Evolutionary conservation across 1,140 invertebrate genomes (phyloP), one percentile per base, ranked within the genome.

Genomic region (Dufourea novaeangliae): DNA sequence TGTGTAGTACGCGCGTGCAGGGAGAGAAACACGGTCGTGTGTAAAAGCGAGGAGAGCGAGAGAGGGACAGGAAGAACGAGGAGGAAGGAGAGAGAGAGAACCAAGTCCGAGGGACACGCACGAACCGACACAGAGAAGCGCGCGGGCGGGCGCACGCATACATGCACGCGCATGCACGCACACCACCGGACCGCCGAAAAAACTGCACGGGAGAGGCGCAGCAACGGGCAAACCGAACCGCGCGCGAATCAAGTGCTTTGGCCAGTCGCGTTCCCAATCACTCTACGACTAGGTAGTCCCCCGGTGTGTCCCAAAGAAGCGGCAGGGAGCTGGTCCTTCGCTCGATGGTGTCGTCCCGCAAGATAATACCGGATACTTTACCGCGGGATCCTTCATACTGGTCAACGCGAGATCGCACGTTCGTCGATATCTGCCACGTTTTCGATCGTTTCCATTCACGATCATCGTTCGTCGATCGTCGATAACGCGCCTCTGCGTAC

Each of bases 211-310:
- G 90, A 92, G 91, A 92, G 91, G 92, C 90, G 91, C 89, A 91
- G 90, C 89, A 90, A 88, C 88, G 88, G 89, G 82, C 87, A 86
- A 90, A 90, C 88, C 91, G 90, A 90, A 91, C 90, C 91, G 91
- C 91, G 90, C 91, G 91, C 90, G 91, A 92, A 92, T 92, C 91
- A 92, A 92, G 91, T 92, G 92, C 91, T 92, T 92, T 92, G 92
- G 90, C 91, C 92, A 93, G 92, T 93, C 91, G 91, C 91, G 90
- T 91, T 92, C 91, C 92, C 92, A 92, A 92, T 92, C 92, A 92
- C 90, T 92, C 91, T 92, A 92, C 91, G 92, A 92, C 91, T 92
- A 92, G 91, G 91, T 92, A 92, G 90, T 92, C 90, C 91, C 87
- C 87, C 90, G 90, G 90, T 91, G 91, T 90, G 84, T 86, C 84